Percentiles rank a stretch among this genome's conserved stretches.
These are phyloP conservation scores for Seladonia tumulorum DNA, from an alignment of 2,888 invertebrate species.

Conservation along the genomic window DNA sequence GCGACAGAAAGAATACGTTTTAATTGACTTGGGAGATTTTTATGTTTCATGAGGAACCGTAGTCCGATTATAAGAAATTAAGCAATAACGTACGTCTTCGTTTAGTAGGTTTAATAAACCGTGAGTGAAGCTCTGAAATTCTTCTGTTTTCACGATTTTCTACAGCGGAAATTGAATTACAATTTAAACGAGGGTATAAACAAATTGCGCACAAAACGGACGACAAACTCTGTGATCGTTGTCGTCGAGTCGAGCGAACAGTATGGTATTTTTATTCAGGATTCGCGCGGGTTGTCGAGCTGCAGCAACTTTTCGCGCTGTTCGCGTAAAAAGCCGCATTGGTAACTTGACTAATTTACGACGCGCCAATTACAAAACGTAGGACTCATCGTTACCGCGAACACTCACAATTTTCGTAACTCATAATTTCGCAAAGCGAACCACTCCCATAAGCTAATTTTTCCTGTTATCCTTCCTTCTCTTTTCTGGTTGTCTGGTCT, in stretches of 20 bases:
- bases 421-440: constrained; percentile 30
- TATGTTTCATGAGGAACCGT: too few relatives aligned
- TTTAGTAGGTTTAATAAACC: too few relatives aligned
- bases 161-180: neutral
- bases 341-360: constrained; percentile 45
- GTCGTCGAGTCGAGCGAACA: neutral
- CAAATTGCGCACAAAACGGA: neutral
- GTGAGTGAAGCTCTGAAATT: too few relatives aligned
- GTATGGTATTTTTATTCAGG: neutral
- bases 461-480: neutral
- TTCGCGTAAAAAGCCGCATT: constrained; percentile 3
- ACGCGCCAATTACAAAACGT: constrained; percentile 30
- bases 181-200: neutral
- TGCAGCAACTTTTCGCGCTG: neutral
- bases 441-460: constrained; percentile 19
- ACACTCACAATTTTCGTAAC: neutral
- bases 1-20: too few relatives aligned
- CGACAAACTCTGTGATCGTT: neutral
- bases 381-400: constrained; percentile 15
- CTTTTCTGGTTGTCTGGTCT: neutral
- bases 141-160: too few relatives aligned
- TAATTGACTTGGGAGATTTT: too few relatives aligned
- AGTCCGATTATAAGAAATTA: too few relatives aligned
- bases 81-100: too few relatives aligned
- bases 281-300: neutral